A percentile compares a stretch with the other conserved stretches of the same genome.
Evolutionary conservation across 2,797 vertebrate genomes (phyloP).

Genomic region (Ataeniobius toweri): DNA sequence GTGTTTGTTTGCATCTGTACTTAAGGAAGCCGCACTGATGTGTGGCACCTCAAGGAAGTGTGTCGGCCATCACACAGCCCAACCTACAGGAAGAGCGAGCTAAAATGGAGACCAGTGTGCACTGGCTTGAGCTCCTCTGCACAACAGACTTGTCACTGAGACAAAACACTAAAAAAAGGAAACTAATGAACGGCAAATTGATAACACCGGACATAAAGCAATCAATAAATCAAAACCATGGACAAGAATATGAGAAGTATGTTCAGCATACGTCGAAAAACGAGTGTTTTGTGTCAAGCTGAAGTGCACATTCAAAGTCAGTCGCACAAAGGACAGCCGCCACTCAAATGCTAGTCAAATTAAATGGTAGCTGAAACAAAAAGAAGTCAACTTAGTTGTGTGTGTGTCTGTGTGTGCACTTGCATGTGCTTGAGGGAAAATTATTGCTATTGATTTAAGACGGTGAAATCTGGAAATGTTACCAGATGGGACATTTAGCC

Average conservation of each 20-base stretch:
- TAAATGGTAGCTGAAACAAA: conserved; percentile 74
- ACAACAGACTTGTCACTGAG: conserved; percentile 28
- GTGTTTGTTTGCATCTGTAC: conserved; percentile 11
- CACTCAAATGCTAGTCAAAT: conserved; percentile 68
- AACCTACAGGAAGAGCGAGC: conserved; percentile 52
- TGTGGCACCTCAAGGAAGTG: conserved; percentile 40
- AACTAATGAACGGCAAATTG: conserved; percentile 55
- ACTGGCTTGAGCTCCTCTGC: conserved; percentile 29
- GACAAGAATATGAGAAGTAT: conserved; percentile 55
- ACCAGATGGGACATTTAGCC: conserved; percentile 96
- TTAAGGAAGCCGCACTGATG: conserved; percentile 14
- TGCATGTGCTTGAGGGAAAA: conserved; percentile 77
- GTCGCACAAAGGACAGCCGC: conserved; percentile 54
- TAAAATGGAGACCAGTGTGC: conserved; percentile 69
- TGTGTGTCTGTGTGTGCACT: conserved; percentile 36
- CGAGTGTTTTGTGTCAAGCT: conserved; percentile 37
- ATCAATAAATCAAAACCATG: conserved; percentile 56
- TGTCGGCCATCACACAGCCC: conserved; percentile 70
- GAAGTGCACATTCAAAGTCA: conserved; percentile 59
- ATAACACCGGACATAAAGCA: conserved; percentile 46
- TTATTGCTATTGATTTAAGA: conserved; percentile 99
- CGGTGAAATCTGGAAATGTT: conserved; percentile 94
- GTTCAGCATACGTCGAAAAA: conserved; percentile 31
- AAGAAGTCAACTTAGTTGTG: conserved; percentile 41
- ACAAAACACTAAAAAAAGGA: conserved; percentile 18